Evolutionary conservation across 2,113 vertebrate species (phyloP), one percentile per base, ranked within the genome.

Genomic region (Conger conger): DNA sequence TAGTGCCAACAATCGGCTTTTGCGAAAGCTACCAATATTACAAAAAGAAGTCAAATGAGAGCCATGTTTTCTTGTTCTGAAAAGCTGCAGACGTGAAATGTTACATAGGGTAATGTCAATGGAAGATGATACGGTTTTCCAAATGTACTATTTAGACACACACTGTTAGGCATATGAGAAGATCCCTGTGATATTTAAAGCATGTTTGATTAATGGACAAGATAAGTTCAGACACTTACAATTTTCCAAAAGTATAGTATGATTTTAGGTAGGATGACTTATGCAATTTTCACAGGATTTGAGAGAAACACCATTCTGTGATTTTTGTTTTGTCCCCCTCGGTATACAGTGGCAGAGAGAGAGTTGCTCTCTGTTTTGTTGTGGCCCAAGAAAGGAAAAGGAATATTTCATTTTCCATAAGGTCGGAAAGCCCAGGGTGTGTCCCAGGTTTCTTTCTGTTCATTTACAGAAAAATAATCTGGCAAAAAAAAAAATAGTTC

Each of bases 331-430:
- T 73, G n/a, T 73, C 33, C n/a, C 68, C 9, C n/a, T 30, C 68
- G 33, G 68, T 17, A 2, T 13, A 33, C 27, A 33, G n/a, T 63
- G 20, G 57, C 57, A 23, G 23, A 63, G 23, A 63, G 23, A 63
- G 20, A 18, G 33, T 16, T 8, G 50, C 30, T 35, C 3, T 78
- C 20, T 33, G 27, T 73, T 73, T 27, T 27, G 40, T 16, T 45
- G 33, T 40, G 30, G 5, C 17, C 40, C 80, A 27, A 35, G 20
- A 38, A 36, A 53, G 57, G 23, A 63, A 11, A 27, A 63, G 57
- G 57, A 63, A 68, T 63, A 73, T 80, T 15, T n/a, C 11, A 57
- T 57, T 82, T 27, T 60, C 45, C 33, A 60, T 82, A n/a, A 82
- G 50, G n/a, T 82, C 37, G 45, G 80, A 60, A 60, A 82, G 33